Conservation (phyloP, 2,797 vertebrate species). For the Urocyon cinereoargenteus region DNA sequence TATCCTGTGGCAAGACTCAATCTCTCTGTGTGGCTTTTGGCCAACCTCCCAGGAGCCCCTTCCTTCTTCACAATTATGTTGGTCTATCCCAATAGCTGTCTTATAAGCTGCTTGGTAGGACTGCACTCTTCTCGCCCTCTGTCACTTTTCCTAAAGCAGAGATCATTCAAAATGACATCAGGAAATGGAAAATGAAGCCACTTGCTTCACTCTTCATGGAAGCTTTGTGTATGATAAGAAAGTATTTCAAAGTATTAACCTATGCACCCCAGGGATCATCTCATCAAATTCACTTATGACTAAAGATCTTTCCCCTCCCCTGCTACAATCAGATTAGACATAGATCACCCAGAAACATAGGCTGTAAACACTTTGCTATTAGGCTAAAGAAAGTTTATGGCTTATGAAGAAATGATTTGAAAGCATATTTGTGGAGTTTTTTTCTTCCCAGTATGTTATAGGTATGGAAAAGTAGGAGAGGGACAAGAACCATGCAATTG, state of each 20-base stretch:
- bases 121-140: not conserved
- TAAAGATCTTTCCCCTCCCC: not conserved
- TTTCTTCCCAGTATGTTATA: not conserved
- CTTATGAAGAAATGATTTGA: not conserved
- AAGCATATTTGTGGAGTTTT: not conserved
- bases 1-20: not conserved
- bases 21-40: not conserved
- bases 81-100: not conserved
- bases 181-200: not conserved
- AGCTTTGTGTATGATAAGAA: not conserved
- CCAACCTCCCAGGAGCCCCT: not conserved
- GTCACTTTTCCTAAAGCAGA: not conserved
- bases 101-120: not conserved
- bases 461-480: not conserved
- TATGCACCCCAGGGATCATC: not conserved
- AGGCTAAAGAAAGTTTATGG: not conserved
- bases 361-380: not conserved
- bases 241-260: slow-evolving; percentile 14
- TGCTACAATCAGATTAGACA: not conserved
- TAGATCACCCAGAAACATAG: not conserved
- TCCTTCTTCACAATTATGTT: not conserved
- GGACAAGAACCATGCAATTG: not conserved
- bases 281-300: not conserved
- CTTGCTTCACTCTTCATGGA: not conserved
- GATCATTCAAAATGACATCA: not conserved